Base-by-base conservation (phyloP, 2,888 invertebrate species). In the Athripsodes cinereus region DNA sequence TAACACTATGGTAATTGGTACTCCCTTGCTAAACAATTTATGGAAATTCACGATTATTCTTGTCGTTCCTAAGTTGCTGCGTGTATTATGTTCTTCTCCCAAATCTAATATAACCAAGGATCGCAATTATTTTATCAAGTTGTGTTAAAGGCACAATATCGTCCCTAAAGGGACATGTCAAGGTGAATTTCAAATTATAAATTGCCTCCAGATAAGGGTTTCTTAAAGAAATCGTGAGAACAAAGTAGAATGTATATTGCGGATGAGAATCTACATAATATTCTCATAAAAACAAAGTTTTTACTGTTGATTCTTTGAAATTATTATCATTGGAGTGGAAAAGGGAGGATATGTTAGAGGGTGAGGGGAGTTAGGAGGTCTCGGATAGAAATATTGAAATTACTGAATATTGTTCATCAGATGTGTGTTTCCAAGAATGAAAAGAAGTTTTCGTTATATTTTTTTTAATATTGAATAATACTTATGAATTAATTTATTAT, bases 1-100 rank as follows among this genome's bases (percentile, higher is more conserved):
- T 57, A 60, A 60, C 53, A 31, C 53, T 22, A 60, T 60, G 60
- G 57, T 60, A 60, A 60, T 60, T 57, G 57, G 57, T 60, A 16
- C 57, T 40, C 46, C 48, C 34, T 40, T 40, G 26, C 31, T 52
- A 59, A 57, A 60, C 57, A 60, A 55, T 57, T 60, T 60, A 60
- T 60, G 60, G 54, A 57, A 60, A 60, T 60, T 53, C 49, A 26
- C 22, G 35, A 26, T 40, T 53, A 56, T 48, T 48, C 47, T 22
- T 10, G 44, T 20, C 18, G 53, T 22, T 22, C 40, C 40, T 13
- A 16, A 40, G 40, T 40, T 13, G 16, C 40, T 3, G 40, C 13
- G 40, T 40, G 40, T 40, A 16, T 40, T 13, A 5, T 40, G 8
- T 40, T 40, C 40, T 3, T 3, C 2, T 40, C 40, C 40, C 26